Conservation (phyloP, 2,888 invertebrate species). For the Drosophila quasianomalipes region DNA sequence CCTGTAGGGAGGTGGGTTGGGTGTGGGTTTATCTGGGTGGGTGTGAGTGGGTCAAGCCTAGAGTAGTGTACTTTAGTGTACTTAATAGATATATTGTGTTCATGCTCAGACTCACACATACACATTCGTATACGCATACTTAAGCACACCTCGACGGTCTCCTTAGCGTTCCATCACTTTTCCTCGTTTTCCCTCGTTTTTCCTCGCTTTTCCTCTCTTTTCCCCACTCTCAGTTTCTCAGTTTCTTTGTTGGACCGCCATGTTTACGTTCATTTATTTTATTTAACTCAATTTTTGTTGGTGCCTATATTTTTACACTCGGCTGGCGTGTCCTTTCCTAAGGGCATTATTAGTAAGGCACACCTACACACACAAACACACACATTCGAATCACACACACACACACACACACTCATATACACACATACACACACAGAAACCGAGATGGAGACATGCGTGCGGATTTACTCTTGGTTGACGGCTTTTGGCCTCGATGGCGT, state of each 20-base stretch:
- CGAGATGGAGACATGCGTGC: conserved; percentile 36
- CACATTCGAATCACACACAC: background rate
- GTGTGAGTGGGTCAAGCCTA: conserved; percentile 18
- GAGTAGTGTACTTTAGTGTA: conserved; percentile 25
- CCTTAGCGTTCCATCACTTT: background rate
- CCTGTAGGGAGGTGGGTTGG: background rate
- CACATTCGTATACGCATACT: conserved; percentile 2
- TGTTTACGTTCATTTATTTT: conserved; percentile 58
- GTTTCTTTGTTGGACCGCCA: background rate
- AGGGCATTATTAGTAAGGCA: conserved; percentile 72
- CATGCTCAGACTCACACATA: conserved; percentile 4
- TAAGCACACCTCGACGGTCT: conserved; percentile 60
- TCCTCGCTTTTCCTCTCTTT: background rate
- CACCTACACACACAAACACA: conserved; percentile 25
- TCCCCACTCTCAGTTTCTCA: background rate
- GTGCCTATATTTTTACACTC: conserved; percentile 48
- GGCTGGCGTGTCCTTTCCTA: conserved; percentile 63
- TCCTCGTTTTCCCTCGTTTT: background rate
- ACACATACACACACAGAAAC: background rate
- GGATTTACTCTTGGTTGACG: conserved; percentile 64
- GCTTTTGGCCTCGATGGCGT: conserved; percentile 70
- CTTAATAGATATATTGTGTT: conserved; percentile 34
- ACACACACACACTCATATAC: background rate
- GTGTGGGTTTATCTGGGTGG: conserved; percentile 5
- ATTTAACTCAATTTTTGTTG: conserved; percentile 59